Evolutionary conservation across 2,113 vertebrate genomes (phyloP), one percentile per base, ranked within the genome.

Genomic region (Dolichotis patagonum): DNA sequence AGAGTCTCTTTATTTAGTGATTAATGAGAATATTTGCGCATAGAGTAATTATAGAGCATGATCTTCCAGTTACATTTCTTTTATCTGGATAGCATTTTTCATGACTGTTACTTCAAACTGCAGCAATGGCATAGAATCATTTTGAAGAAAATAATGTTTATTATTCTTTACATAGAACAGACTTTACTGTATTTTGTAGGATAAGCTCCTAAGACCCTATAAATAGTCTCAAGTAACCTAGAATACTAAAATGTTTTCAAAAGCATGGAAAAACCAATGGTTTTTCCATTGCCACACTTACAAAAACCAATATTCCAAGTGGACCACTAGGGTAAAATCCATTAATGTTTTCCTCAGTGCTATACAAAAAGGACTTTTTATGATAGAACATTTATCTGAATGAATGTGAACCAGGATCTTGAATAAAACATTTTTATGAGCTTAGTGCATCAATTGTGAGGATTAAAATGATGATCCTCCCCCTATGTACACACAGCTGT

Each of bases 361-460:
- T 85, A 71, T 30, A 60, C 80, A 62, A 75, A 83, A 82, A 30
- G 86, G 73, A 82, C 62, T 62, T 73, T 58, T 90, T 62, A 62
- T 11, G 10, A 73, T 26, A 69, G 30, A 77, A 75, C 10, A 87
- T 90, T 88, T 92, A 12, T 92, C 20, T 92, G 38, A 96, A 88
- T 92, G 60, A 81, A 30, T 87, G 52, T 96, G 52, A 91, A 5
- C 49, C 10, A 52, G 26, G 32, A 81, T 49, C 8, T 83, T 67
- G 26, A 96, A 89, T 67, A 60, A 84, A 69, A 93, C n/a, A 75
- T 85, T 65, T 90, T 90, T 89, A 95, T 80, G 60, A 91, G 81
- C 3, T 82, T 81, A 71, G 16, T 81, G 14, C 17, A 63, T 69
- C 52, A 62, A 91, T 22, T 87, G 71, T 86, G 58, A 63, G 22